A percentile compares a stretch with the other conserved stretches of the same genome.
Conservation (phyloP, 2,113 vertebrate species). For the Onychorhynchus coronatus region DNA sequence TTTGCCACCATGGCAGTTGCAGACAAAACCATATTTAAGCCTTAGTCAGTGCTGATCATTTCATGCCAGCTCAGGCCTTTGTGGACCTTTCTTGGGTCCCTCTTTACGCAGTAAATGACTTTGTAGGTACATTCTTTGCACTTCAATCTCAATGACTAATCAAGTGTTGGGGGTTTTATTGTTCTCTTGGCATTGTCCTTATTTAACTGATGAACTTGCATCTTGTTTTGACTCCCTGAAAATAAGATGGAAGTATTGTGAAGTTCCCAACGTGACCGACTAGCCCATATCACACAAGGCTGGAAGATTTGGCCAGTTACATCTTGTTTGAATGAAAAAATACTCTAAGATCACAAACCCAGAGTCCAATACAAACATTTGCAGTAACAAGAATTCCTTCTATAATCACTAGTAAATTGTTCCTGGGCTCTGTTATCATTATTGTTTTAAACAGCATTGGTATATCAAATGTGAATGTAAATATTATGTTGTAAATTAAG, state of each 20-base stretch:
- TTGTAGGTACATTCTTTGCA: not conserved
- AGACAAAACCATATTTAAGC: not conserved
- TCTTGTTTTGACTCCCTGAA: not conserved
- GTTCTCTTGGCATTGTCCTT: not conserved
- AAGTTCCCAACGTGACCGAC: not conserved
- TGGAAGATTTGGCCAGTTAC: not conserved
- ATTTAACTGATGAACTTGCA: not conserved
- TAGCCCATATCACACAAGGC: not conserved
- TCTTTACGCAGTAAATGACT: not conserved
- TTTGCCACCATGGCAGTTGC: not conserved
- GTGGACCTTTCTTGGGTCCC: not conserved
- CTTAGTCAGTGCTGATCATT: fast-evolving
- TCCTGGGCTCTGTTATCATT: not conserved
- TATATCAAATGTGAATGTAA: conserved; percentile 13
- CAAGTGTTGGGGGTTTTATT: not conserved
- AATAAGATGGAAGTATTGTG: not conserved
- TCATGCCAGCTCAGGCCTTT: not conserved
- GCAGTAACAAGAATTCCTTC: not conserved
- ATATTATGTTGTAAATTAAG: not conserved
- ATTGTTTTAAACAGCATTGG: not conserved
- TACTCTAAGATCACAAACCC: not conserved
- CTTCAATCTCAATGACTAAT: not conserved
- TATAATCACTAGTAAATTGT: not conserved
- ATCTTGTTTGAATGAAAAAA: not conserved
- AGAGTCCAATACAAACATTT: conserved; percentile 22